Conservation (phyloP, 2,113 vertebrate genomes). For the Empidonax traillii region DNA sequence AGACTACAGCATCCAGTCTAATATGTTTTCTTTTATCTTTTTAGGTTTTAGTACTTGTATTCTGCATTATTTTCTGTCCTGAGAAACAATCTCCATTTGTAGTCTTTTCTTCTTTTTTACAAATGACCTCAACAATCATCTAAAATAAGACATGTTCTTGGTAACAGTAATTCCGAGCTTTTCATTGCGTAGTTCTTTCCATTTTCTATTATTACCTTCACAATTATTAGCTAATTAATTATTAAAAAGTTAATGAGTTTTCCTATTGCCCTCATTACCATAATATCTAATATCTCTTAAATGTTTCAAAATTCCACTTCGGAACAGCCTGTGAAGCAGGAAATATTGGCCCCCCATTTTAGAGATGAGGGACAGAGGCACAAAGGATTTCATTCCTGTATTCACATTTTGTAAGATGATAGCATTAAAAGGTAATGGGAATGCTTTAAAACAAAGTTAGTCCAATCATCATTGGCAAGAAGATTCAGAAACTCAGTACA, state of each 20-base stretch:
- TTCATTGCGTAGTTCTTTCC: neutral
- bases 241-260: conserved; percentile 53
- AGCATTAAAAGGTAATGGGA: neutral
- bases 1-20: neutral
- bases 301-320: neutral
- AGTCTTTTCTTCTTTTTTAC: neutral
- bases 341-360: neutral
- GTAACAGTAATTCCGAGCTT: neutral
- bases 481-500: neutral
- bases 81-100: neutral
- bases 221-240: conserved; percentile 59
- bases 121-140: neutral
- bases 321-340: neutral
- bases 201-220: conserved; percentile 23
- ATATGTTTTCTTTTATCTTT: neutral
- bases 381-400: neutral
- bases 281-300: conserved; percentile 1
- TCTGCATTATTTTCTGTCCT: neutral
- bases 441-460: neutral
- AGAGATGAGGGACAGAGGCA: neutral
- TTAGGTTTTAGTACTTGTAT: neutral
- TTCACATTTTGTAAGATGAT: neutral
- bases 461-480: neutral
- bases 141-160: neutral
- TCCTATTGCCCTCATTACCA: conserved; percentile 15